These are phyloP conservation scores for Drosophila kanapiae DNA, from an alignment of 1,140 invertebrate species.

Conservation along the genomic window DNA sequence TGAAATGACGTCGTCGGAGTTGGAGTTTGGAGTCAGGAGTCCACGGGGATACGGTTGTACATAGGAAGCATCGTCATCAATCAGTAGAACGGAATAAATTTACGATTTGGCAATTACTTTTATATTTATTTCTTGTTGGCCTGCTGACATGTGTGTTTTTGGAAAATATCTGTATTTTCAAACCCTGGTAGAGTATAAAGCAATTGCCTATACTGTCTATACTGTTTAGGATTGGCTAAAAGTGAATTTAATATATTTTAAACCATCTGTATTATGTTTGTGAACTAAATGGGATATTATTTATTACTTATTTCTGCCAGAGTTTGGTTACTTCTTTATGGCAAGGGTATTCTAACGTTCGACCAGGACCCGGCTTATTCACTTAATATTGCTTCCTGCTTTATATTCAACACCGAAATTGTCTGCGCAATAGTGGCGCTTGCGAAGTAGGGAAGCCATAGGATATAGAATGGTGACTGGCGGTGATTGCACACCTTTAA, in stretches of 20 bases:
- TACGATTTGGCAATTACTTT: slow-evolving; percentile 29
- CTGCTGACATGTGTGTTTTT: slow-evolving; percentile 1
- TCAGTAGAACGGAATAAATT: slow-evolving; percentile 27
- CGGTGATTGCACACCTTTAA: slow-evolving; percentile 44
- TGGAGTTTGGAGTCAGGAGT: not conserved
- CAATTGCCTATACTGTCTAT: too few relatives aligned
- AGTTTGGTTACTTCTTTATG: not conserved
- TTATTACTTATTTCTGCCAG: too few relatives aligned
- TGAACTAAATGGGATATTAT: not conserved
- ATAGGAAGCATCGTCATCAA: slow-evolving; percentile 19
- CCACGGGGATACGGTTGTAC: not conserved
- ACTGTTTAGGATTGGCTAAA: too few relatives aligned
- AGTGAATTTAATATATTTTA: too few relatives aligned
- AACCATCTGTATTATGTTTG: too few relatives aligned
- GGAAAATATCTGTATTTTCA: not conserved
- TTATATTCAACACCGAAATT: slow-evolving; percentile 24
- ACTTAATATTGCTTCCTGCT: slow-evolving; percentile 10
- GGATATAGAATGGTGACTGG: not conserved
- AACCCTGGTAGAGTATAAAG: not conserved
- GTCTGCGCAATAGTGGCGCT: slow-evolving; percentile 17
- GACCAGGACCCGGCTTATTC: too few relatives aligned
- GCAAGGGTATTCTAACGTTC: not conserved
- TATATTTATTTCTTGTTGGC: not conserved
- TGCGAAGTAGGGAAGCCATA: slow-evolving; percentile 6
- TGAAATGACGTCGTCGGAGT: slow-evolving; percentile 34